Percentiles rank a stretch among this genome's conserved stretches.
Evolutionary conservation across 1,140 invertebrate genomes (phyloP).

Genomic region (Aphelenchoides fujianensis): DNA sequence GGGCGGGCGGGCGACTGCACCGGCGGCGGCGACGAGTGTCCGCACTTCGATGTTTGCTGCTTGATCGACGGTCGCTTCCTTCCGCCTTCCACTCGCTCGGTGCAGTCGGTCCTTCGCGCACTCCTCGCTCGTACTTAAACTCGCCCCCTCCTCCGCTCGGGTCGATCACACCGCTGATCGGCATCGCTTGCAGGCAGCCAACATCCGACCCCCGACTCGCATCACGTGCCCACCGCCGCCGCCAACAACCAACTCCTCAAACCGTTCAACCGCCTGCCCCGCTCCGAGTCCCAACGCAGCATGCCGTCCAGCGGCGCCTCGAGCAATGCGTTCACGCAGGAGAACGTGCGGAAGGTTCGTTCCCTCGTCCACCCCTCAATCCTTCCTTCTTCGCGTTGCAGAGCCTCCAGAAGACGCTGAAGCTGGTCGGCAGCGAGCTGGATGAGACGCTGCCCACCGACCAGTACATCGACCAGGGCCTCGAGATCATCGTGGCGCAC

Average conservation of each 20-base stretch:
- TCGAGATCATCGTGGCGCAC: constrained; percentile 24
- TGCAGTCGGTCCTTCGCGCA: no score
- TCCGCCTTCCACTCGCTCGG: no score
- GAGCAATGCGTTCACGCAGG: neutral
- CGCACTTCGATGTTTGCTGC: no score
- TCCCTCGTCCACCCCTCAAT: no score
- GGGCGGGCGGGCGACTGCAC: no score
- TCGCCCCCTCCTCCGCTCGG: no score
- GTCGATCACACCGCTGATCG: no score
- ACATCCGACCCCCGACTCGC: neutral
- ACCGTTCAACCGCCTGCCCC: neutral
- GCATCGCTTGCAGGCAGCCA: constrained; percentile 2
- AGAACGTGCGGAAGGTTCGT: constrained; percentile 1
- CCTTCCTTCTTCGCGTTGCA: constrained; percentile 28
- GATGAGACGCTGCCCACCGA: constrained; percentile 30
- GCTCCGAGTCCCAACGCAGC: neutral
- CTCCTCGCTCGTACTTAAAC: no score
- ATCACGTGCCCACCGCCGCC: constrained; percentile 4
- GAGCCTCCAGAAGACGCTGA: constrained; percentile 41
- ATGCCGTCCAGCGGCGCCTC: neutral
- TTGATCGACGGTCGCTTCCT: no score
- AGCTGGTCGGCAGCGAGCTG: constrained; percentile 23
- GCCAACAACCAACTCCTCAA: constrained; percentile 3
- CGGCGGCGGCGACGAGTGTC: no score
- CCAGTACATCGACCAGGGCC: constrained; percentile 28